These are phyloP conservation scores for Numida meleagris DNA, from an alignment of 2,113 vertebrate species.

Conservation along the genomic window DNA sequence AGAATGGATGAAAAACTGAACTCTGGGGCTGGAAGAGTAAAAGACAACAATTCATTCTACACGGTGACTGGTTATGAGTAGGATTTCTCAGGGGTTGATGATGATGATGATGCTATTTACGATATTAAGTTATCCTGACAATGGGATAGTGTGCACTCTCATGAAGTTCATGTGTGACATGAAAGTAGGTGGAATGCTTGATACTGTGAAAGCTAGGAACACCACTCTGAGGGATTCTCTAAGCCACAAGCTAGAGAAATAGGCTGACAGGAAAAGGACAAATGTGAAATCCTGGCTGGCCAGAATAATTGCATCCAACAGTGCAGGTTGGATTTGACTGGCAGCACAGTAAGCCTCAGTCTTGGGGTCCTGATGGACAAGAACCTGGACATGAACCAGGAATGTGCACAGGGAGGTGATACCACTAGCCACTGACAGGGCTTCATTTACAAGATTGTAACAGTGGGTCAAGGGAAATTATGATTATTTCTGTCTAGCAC, in stretches of 20 bases:
- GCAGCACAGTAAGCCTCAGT: not conserved
- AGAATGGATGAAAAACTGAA: not conserved
- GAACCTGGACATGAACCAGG: not conserved
- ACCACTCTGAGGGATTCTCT: not conserved
- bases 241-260: not conserved
- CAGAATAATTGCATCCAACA: not conserved
- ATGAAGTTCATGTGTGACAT: not conserved
- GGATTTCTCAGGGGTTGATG: not conserved
- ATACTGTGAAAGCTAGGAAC: not conserved
- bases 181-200: not conserved
- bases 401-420: rapidly evolving
- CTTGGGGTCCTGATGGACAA: not conserved
- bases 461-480: not conserved
- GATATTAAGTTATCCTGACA: not conserved
- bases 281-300: not conserved
- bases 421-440: rapidly evolving
- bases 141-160: not conserved
- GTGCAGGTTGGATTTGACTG: not conserved
- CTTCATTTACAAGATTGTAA: not conserved
- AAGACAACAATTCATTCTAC: not conserved
- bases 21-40: not conserved
- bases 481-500: not conserved
- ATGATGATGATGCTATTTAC: not conserved
- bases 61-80: not conserved
- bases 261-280: not conserved